These are phyloP conservation scores for Ypsolopha sequella DNA, from an alignment of 2,888 invertebrate genomes.

Conservation along the genomic window DNA sequence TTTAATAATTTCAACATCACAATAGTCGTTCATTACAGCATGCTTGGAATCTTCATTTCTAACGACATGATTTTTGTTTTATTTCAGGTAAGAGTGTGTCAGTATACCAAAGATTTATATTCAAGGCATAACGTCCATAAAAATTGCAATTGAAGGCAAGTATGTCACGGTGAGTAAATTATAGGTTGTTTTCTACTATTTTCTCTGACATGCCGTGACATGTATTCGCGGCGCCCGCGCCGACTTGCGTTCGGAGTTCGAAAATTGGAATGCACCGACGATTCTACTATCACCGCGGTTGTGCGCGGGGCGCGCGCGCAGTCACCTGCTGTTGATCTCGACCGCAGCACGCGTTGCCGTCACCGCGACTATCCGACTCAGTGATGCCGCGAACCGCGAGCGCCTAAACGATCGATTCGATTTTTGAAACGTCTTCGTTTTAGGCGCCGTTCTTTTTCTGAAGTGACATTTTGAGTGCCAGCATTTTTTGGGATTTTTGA, in stretches of 20 bases:
- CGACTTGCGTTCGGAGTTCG: background rate
- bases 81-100: conserved; percentile 33
- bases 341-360: conserved; percentile 30
- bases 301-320: conserved; percentile 21
- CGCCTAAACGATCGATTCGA: conserved; percentile 24
- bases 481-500: conserved; percentile 8
- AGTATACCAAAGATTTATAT: conserved; percentile 23
- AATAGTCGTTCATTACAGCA: background rate
- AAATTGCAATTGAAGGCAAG: conserved; percentile 31
- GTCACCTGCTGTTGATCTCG: conserved; percentile 40
- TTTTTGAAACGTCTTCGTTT: conserved; percentile 10
- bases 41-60: background rate
- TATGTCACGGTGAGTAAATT: conserved; percentile 32
- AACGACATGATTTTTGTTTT: conserved; percentile 17
- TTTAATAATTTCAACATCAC: background rate
- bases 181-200: conserved; percentile 47
- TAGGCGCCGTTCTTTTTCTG: conserved; percentile 15
- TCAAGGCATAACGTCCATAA: conserved; percentile 34
- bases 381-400: conserved; percentile 21
- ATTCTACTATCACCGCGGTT: conserved; percentile 6
- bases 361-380: conserved; percentile 2
- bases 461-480: background rate
- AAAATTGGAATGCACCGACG: conserved; percentile 3
- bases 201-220: conserved; percentile 49
- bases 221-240: conserved; percentile 30